Evolutionary conservation across 1,140 invertebrate genomes (phyloP).

Genomic region (Neodiprion virginianus): DNA sequence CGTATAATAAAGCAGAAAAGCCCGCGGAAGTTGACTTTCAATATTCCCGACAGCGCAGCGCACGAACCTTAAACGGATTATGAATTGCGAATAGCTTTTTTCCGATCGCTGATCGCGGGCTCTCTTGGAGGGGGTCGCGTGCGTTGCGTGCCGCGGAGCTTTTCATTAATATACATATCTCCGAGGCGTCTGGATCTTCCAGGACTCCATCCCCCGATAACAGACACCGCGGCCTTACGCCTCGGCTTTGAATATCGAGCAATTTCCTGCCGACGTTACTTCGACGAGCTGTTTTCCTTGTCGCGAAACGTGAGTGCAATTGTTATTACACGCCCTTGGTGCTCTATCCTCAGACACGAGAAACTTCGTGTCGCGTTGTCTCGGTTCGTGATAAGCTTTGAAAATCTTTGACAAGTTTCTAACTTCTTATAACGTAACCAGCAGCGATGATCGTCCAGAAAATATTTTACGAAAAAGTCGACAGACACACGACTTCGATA

Average conservation of each 20-base stretch:
- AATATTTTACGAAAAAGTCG: too few species aligned
- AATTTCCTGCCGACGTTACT: constrained; percentile 55
- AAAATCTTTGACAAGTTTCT: too few species aligned
- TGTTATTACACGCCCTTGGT: constrained; percentile 36
- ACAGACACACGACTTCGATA: too few species aligned
- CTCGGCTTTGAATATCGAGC: constrained; percentile 55
- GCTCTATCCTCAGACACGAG: background rate
- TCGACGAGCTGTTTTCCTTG: constrained; percentile 45
- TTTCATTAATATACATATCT: constrained; percentile 52
- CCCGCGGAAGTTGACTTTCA: constrained; percentile 33
- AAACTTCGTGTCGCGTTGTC: too few species aligned
- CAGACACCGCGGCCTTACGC: constrained; percentile 34
- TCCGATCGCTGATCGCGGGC: constrained; percentile 32
- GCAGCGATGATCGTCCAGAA: too few species aligned
- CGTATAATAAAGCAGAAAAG: too few species aligned
- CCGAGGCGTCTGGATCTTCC: constrained; percentile 6
- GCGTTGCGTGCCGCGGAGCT: constrained; percentile 11
- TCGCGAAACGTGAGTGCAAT: constrained; percentile 53
- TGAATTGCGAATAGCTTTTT: constrained; percentile 46
- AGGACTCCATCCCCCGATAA: constrained; percentile 29
- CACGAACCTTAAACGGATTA: constrained; percentile 47
- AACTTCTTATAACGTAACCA: too few species aligned
- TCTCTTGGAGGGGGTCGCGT: constrained; percentile 11
- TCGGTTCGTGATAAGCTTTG: too few species aligned
- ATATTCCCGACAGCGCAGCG: constrained; percentile 42